phyloP scores from a whole-genome alignment of 2,113 vertebrate genomes.

The Microcebus murinus region DNA sequence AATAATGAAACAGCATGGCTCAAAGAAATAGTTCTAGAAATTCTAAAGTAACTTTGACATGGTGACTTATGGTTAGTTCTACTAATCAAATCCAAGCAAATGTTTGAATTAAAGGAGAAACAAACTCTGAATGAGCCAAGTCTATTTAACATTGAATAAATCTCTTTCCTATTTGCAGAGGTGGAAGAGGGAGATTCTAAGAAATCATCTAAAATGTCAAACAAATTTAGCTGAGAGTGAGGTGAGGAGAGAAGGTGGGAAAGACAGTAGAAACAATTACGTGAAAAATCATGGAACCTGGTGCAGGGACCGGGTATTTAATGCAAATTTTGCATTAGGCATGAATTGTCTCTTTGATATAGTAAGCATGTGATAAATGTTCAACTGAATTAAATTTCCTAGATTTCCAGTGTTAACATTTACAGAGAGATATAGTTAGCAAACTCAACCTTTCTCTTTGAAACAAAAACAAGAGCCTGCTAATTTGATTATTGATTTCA shows the following conservation, averaged over 20 bases:
- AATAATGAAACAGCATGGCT: background rate
- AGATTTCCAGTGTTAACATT: background rate
- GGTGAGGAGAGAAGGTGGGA: background rate
- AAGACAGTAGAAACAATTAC: background rate
- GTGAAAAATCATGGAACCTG: background rate
- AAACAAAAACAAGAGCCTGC: background rate
- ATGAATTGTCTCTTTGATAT: background rate
- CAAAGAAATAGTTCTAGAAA: conserved; percentile 36
- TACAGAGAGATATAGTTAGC: background rate
- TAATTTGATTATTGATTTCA: conserved; percentile 5
- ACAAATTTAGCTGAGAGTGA: background rate
- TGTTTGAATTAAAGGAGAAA: conserved; percentile 27
- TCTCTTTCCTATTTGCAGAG: background rate
- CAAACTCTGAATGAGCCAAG: background rate
- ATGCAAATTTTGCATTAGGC: background rate
- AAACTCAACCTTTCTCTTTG: background rate
- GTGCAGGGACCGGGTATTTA: background rate
- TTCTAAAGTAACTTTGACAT: conserved; percentile 19
- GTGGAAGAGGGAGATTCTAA: background rate
- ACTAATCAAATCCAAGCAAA: conserved; percentile 26
- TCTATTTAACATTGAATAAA: background rate
- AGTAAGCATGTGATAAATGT: background rate
- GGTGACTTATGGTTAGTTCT: background rate
- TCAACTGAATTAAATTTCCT: background rate
- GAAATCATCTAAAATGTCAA: conserved; percentile 10